Evolutionary conservation across 2,888 invertebrate species (phyloP).

Genomic region (Tortricodes alternella): DNA sequence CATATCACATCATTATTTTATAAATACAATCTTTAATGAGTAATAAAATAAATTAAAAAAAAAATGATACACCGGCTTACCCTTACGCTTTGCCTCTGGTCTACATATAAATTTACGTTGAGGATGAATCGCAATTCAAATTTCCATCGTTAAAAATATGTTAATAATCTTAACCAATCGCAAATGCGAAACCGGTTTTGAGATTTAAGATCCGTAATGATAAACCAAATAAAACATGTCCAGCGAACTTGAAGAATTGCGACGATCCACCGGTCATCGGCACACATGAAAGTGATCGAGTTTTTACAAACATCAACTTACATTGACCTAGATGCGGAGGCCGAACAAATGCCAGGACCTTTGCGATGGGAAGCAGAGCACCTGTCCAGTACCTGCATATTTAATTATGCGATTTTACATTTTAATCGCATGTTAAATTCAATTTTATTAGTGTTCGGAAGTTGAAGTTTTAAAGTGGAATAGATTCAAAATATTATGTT

Average conservation of each 20-base stretch:
- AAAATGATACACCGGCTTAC: too few relatives aligned
- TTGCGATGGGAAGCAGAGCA: constrained; percentile 69
- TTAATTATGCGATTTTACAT: constrained; percentile 21
- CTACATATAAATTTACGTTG: too few relatives aligned
- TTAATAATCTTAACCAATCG: too few relatives aligned
- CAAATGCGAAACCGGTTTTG: too few relatives aligned
- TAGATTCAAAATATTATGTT: background rate
- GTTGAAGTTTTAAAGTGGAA: background rate
- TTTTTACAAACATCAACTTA: constrained; percentile 36
- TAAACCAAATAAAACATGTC: background rate
- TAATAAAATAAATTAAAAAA: too few relatives aligned
- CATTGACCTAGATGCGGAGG: constrained; percentile 74
- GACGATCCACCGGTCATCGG: constrained; percentile 5
- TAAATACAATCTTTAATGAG: too few relatives aligned
- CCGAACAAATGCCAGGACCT: constrained; percentile 71
- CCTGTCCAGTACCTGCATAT: constrained; percentile 42
- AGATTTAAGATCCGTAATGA: too few relatives aligned
- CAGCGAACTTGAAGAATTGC: background rate
- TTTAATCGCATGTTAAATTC: background rate
- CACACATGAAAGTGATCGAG: constrained; percentile 32
- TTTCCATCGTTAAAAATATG: too few relatives aligned
- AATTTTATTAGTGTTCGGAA: background rate
- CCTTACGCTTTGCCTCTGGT: too few relatives aligned
- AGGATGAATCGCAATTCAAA: too few relatives aligned
- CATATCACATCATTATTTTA: too few relatives aligned